These are phyloP conservation scores for Corythoichthys intestinalis DNA, from an alignment of 2,113 vertebrate species.

Conservation along the genomic window DNA sequence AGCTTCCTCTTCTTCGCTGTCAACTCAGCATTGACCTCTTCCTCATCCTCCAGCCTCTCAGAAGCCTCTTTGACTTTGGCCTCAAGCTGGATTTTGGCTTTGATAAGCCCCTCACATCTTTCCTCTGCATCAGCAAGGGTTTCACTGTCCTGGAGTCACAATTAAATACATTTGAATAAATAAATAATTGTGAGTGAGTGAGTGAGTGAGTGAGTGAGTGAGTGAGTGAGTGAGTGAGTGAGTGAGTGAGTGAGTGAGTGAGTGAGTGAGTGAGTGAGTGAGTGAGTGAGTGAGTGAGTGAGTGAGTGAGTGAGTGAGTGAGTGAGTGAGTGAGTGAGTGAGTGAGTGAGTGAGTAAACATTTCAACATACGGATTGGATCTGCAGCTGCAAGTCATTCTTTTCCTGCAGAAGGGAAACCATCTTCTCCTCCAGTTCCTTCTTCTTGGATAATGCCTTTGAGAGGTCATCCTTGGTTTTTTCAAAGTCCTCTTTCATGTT, in stretches of 20 bases:
- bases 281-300: too few species aligned
- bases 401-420: constrained; percentile 70
- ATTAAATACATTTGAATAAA: neutral
- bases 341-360: neutral
- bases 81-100: constrained; percentile 63
- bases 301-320: too few species aligned
- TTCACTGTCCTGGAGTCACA: constrained; percentile 52
- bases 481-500: constrained; percentile 79
- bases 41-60: constrained; percentile 80
- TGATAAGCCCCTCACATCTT: constrained; percentile 60
- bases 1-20: constrained; percentile 80
- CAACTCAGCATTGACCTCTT: constrained; percentile 78
- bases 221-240: too few species aligned
- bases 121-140: constrained; percentile 61
- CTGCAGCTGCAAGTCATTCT: constrained; percentile 66
- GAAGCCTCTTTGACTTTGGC: constrained; percentile 65
- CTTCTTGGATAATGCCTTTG: constrained; percentile 75
- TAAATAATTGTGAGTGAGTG: neutral
- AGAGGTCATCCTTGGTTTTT: constrained; percentile 83
- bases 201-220: too few species aligned
- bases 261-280: too few species aligned
- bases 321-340: too few species aligned
- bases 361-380: constrained; percentile 51
- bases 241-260: neutral
- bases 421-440: constrained; percentile 76